These are phyloP conservation scores for Luperina testacea DNA, from an alignment of 2,888 invertebrate species.

Conservation along the genomic window DNA sequence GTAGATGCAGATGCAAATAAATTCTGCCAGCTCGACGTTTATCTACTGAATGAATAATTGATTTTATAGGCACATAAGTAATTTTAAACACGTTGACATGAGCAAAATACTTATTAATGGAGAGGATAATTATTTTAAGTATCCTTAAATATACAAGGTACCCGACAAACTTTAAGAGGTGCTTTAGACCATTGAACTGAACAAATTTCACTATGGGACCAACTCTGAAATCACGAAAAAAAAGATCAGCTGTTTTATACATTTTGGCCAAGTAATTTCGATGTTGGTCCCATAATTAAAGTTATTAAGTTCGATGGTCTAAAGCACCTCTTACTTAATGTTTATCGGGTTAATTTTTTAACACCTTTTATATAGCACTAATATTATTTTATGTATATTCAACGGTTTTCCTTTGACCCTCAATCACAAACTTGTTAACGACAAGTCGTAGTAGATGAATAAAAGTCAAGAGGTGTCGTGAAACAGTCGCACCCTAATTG, in stretches of 20 bases:
- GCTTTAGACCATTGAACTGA: no score
- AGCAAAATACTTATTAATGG: neutral
- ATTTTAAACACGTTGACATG: conserved; percentile 4
- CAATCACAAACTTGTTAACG: neutral
- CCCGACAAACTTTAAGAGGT: no score
- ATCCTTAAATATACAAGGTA: neutral
- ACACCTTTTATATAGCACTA: no score
- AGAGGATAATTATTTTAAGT: conserved; percentile 1
- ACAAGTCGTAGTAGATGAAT: neutral
- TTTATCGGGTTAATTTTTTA: no score
- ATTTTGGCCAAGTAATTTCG: no score
- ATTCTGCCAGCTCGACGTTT: neutral
- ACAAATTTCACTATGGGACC: no score
- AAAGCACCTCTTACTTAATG: no score
- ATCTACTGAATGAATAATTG: neutral
- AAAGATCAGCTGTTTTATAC: no score
- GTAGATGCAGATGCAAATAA: neutral
- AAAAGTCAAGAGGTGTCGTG: neutral
- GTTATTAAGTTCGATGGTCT: no score
- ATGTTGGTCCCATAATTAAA: no score
- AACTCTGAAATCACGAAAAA: no score
- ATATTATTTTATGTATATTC: neutral
- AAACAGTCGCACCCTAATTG: neutral
- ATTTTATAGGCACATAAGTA: conserved; percentile 12
- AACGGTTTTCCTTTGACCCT: neutral